phyloP scores from a whole-genome alignment of 2,113 vertebrate genomes.

The Andinoacara biseriatus region DNA sequence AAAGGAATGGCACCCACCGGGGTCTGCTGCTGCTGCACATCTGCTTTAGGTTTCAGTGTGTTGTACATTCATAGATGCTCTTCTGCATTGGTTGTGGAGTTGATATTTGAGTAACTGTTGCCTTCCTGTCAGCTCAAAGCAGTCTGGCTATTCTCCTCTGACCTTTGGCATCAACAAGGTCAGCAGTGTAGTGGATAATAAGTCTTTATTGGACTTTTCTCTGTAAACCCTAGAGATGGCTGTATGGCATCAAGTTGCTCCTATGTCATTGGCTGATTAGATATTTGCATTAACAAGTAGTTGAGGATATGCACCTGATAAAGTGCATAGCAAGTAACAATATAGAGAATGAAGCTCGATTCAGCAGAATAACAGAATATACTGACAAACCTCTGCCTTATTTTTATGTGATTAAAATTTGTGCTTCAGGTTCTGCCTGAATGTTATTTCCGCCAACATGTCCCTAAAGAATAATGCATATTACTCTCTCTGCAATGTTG shows the following conservation, averaged over 20 bases:
- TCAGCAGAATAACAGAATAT: not conserved
- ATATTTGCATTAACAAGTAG: not conserved
- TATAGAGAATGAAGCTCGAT: not conserved
- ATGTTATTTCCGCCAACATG: not conserved
- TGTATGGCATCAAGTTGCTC: not conserved
- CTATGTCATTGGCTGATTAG: not conserved
- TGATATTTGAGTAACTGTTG: not conserved
- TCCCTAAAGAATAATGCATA: slow-evolving; percentile 1
- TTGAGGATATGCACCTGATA: not conserved
- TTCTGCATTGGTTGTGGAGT: not conserved
- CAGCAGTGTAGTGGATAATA: not conserved
- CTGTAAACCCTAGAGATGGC: not conserved
- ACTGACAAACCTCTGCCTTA: not conserved
- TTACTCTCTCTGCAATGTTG: not conserved
- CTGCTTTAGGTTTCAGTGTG: not conserved
- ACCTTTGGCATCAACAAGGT: not conserved
- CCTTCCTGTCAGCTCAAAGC: not conserved
- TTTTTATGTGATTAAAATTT: not conserved
- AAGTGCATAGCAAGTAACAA: not conserved
- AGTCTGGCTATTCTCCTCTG: not conserved
- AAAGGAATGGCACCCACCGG: not conserved
- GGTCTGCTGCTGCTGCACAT: not conserved
- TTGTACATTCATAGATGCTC: not conserved
- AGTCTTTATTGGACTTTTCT: not conserved
- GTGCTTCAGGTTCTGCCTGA: slow-evolving; percentile 1